A percentile compares a stretch with the other conserved stretches of the same genome.
phyloP scores from a whole-genome alignment of 2,888 invertebrate genomes.

The Synergus itoensis region DNA sequence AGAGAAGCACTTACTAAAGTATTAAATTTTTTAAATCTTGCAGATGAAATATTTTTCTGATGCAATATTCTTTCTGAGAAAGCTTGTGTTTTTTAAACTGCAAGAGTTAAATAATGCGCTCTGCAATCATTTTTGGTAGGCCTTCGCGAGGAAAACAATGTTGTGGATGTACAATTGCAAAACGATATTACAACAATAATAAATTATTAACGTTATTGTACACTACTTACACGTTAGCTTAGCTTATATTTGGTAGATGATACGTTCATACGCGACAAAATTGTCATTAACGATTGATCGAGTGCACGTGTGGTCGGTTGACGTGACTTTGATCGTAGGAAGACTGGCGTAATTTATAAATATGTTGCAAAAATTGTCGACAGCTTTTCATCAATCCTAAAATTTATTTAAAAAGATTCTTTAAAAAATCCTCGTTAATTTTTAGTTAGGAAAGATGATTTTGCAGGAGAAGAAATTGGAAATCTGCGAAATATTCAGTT shows the following conservation, averaged over 20 bases:
- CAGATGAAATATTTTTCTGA: background rate
- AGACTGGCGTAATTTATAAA: slow-evolving; percentile 49
- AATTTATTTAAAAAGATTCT: background rate
- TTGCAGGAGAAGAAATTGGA: background rate
- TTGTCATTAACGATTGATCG: slow-evolving; percentile 52
- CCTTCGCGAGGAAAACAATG: slow-evolving; percentile 43
- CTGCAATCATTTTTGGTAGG: slow-evolving; percentile 40
- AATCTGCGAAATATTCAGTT: background rate
- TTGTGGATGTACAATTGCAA: slow-evolving; percentile 42
- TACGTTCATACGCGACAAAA: slow-evolving; percentile 58
- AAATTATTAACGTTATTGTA: slow-evolving; percentile 74
- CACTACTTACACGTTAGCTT: slow-evolving; percentile 73
- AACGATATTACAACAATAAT: slow-evolving; percentile 58
- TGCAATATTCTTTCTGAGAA: background rate
- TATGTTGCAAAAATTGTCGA: slow-evolving; percentile 3
- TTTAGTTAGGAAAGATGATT: background rate
- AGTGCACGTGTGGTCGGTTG: slow-evolving; percentile 43
- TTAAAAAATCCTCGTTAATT: slow-evolving; percentile 1
- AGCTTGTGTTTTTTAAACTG: background rate
- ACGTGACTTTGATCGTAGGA: slow-evolving; percentile 55
- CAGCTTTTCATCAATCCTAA: background rate
- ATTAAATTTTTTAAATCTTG: background rate
- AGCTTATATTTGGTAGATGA: slow-evolving; percentile 72
- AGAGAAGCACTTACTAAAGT: background rate
- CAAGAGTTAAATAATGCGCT: slow-evolving; percentile 27